Conservation (phyloP, 2,888 invertebrate genomes). For the Andrena chrysosceles region DNA sequence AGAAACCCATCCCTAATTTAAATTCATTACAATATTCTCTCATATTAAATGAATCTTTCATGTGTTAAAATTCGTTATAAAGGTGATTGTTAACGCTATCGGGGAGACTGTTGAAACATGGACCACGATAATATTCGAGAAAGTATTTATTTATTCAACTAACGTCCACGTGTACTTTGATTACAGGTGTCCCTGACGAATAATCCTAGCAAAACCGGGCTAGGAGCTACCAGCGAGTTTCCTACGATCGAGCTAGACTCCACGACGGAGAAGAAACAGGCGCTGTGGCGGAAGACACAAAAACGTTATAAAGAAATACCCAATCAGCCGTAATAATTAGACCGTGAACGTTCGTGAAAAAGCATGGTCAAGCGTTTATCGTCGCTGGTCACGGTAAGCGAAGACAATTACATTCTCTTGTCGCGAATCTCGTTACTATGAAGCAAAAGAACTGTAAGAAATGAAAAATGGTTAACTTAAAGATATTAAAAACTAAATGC, state of each 20-base stretch:
- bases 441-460: background rate
- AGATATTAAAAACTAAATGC: background rate
- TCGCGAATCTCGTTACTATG: background rate
- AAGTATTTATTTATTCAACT: background rate
- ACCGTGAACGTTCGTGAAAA: conserved; percentile 5
- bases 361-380: conserved; percentile 1
- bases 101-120: background rate
- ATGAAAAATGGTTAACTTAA: background rate
- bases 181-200: conserved; percentile 87
- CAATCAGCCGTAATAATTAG: conserved; percentile 63
- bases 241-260: conserved; percentile 77
- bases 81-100: background rate
- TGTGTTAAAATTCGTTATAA: too few relatives aligned
- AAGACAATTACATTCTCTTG: conserved; percentile 23
- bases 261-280: conserved; percentile 79
- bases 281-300: conserved; percentile 84
- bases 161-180: background rate
- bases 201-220: conserved; percentile 88
- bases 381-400: conserved; percentile 12
- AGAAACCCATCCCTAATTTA: too few relatives aligned
- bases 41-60: too few relatives aligned
- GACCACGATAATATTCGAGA: background rate
- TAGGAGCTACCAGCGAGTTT: conserved; percentile 86
- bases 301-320: conserved; percentile 83
- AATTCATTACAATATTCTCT: too few relatives aligned